phyloP scores from a whole-genome alignment of 2,888 invertebrate species.

The Alviniconcha strummeri region DNA sequence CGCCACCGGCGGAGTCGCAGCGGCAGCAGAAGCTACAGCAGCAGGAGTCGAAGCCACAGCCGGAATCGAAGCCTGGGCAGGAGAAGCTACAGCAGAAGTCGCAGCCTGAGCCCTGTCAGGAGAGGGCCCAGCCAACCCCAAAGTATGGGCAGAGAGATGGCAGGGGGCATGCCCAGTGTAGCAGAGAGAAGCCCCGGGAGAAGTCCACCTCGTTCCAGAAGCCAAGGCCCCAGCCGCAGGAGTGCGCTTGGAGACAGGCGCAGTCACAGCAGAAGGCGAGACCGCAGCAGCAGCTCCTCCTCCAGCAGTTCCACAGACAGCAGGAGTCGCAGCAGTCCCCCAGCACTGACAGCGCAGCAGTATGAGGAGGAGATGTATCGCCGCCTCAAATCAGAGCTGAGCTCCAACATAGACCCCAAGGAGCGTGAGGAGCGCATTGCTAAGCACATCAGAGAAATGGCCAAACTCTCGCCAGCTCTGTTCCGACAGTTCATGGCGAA shows the following conservation, averaged over 20 bases:
- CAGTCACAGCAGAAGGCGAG: constrained; percentile 14
- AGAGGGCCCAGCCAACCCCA: constrained; percentile 12
- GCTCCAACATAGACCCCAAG: constrained; percentile 15
- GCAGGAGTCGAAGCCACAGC: background rate
- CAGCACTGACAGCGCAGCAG: constrained; percentile 15
- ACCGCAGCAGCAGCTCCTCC: constrained; percentile 25
- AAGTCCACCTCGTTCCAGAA: background rate
- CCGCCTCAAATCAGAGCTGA: constrained; percentile 25
- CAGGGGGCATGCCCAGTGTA: too few species aligned
- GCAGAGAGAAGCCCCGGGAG: background rate
- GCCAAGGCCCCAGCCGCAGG: background rate
- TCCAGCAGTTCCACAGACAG: constrained; percentile 15
- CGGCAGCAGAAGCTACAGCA: constrained; percentile 19
- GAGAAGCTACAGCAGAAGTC: background rate
- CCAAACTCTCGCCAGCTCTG: constrained; percentile 25
- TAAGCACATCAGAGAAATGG: constrained; percentile 31
- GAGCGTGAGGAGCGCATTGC: constrained; percentile 31
- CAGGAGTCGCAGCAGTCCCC: background rate
- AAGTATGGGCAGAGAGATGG: constrained; percentile 13
- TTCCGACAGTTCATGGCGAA: constrained; percentile 31
- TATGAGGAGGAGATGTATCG: constrained; percentile 34
- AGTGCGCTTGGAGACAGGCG: background rate
- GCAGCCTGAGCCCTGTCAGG: constrained; percentile 7
- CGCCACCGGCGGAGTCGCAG: constrained; percentile 2
- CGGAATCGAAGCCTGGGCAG: background rate